Percentiles rank a stretch among this genome's conserved stretches.
These are phyloP conservation scores for Ptycholaimellus sp. DNA, from an alignment of 2,888 invertebrate genomes.

Conservation along the genomic window DNA sequence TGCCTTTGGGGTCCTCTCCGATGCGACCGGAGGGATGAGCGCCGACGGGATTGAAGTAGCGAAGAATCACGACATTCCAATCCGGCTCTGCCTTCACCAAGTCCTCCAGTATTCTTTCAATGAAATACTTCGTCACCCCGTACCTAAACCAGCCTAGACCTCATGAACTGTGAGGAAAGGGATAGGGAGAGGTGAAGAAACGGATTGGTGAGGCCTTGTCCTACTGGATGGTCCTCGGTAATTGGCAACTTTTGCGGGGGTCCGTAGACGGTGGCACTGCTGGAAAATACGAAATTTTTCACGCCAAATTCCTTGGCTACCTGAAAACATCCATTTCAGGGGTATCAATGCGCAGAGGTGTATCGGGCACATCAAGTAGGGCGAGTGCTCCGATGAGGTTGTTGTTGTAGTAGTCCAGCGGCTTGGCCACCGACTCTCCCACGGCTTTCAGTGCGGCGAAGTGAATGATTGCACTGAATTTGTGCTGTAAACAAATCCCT, in stretches of 20 bases:
- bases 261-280: conserved; percentile 70
- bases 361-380: too few species aligned
- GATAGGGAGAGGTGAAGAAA: too few species aligned
- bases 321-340: too few species aligned
- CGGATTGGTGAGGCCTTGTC: conserved; percentile 60
- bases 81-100: conserved; percentile 47
- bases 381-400: conserved; percentile 71
- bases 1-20: conserved; percentile 75
- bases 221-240: conserved; percentile 59
- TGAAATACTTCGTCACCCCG: conserved; percentile 77
- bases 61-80: conserved; percentile 66
- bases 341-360: too few species aligned
- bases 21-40: conserved; percentile 73
- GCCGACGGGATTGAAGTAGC: conserved; percentile 85
- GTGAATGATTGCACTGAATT: too few species aligned
- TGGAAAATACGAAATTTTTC: conserved; percentile 59
- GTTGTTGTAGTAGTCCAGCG: conserved; percentile 69
- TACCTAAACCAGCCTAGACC: too few species aligned
- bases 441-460: conserved; percentile 84
- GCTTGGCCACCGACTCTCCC: conserved; percentile 70
- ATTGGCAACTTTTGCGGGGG: conserved; percentile 59
- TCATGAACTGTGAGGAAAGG: too few species aligned
- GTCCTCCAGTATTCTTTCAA: conserved; percentile 74
- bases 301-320: conserved; percentile 54
- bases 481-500: too few species aligned